phyloP scores from a whole-genome alignment of 1,140 invertebrate species.

The Glossosoma conforme region DNA sequence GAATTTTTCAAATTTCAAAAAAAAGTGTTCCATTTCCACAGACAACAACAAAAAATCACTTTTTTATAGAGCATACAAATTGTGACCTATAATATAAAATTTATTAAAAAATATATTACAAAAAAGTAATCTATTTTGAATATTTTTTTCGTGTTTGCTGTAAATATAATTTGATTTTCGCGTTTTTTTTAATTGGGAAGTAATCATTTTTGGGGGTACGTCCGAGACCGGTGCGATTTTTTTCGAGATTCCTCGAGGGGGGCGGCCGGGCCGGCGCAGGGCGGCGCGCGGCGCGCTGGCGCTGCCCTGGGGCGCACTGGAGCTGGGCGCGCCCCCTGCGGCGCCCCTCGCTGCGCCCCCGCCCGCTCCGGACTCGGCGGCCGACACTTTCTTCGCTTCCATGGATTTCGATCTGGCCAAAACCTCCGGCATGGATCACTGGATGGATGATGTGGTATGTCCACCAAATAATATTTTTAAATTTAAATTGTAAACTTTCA shows the following conservation, averaged over 20 bases:
- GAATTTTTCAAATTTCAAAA: too few species aligned
- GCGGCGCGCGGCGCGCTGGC: background rate
- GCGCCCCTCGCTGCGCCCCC: background rate
- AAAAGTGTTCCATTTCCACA: too few species aligned
- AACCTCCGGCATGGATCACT: constrained; percentile 22
- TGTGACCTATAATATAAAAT: too few species aligned
- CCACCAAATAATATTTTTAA: too few species aligned
- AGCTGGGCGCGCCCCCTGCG: background rate
- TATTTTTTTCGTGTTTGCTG: too few species aligned
- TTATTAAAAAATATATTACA: too few species aligned
- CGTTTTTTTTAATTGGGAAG: too few species aligned
- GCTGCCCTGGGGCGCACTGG: background rate
- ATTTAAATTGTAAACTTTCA: too few species aligned
- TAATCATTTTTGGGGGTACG: background rate
- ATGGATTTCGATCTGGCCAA: constrained; percentile 25
- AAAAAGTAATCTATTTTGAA: too few species aligned
- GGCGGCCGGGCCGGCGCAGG: constrained; percentile 3
- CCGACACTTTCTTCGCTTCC: constrained; percentile 14
- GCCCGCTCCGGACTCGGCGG: background rate
- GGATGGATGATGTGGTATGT: constrained; percentile 29
- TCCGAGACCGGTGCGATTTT: constrained; percentile 3
- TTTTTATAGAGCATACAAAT: too few species aligned
- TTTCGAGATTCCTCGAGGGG: constrained; percentile 7
- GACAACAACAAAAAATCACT: too few species aligned
- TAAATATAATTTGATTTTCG: too few species aligned